phyloP scores from a whole-genome alignment of 2,113 vertebrate species.

The Sakesphorus luctuosus region DNA sequence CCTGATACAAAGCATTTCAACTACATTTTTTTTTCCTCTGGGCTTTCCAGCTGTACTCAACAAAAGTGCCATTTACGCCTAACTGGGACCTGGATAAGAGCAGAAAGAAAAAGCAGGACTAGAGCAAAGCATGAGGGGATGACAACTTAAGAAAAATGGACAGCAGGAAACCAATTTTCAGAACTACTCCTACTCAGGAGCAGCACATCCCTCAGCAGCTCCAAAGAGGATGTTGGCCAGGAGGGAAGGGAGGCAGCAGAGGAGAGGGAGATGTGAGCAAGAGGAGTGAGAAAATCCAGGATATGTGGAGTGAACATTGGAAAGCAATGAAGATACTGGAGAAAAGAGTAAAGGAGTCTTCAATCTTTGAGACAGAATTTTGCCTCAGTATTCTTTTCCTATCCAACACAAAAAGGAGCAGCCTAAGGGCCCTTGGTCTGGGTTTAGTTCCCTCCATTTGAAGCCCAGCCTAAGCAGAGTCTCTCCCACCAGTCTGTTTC shows the following conservation, averaged over 20 bases:
- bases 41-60: neutral
- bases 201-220: neutral
- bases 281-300: neutral
- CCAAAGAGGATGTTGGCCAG: neutral
- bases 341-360: neutral
- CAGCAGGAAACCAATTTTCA: slow-evolving; percentile 36
- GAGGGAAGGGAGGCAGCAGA: neutral
- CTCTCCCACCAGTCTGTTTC: neutral
- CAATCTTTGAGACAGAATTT: neutral
- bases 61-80: neutral
- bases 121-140: neutral
- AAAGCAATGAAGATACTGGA: neutral
- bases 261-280: neutral
- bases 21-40: neutral
- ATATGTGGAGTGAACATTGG: neutral
- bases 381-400: neutral
- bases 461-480: neutral
- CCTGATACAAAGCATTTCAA: neutral
- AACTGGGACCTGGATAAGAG: neutral
- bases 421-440: neutral
- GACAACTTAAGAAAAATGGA: slow-evolving; percentile 32
- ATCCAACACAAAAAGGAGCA: neutral
- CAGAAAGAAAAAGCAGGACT: neutral
- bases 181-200: neutral
- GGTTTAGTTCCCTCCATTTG: neutral